These are phyloP conservation scores for Tretioscincus oriximinensis DNA, from an alignment of 2,113 vertebrate species.

Conservation along the genomic window DNA sequence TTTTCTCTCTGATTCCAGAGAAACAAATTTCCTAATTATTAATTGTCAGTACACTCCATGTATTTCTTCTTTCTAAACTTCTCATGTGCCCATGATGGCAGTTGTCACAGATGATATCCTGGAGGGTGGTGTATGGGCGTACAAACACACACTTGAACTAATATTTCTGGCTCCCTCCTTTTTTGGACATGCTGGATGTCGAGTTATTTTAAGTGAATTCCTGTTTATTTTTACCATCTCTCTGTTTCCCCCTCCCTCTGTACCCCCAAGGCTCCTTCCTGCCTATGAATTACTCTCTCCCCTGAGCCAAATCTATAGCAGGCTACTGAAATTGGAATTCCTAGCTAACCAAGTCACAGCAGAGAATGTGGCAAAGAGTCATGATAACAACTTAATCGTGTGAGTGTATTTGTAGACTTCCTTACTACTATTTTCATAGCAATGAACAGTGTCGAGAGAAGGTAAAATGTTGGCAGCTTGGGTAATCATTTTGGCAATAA, in stretches of 20 bases:
- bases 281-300: background rate
- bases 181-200: conserved; percentile 58
- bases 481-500: background rate
- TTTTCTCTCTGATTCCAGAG: no score
- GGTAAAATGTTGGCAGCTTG: background rate
- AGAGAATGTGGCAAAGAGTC: background rate
- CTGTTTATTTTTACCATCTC: conserved; percentile 69
- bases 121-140: background rate
- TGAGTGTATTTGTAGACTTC: background rate
- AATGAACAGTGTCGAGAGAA: background rate
- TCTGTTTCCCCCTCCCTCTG: background rate
- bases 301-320: background rate
- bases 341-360: background rate
- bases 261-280: conserved; percentile 15
- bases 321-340: background rate
- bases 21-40: no score
- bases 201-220: conserved; percentile 68
- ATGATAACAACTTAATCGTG: rapidly evolving
- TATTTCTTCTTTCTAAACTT: background rate
- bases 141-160: background rate
- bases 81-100: background rate
- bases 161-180: conserved; percentile 48
- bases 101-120: background rate
- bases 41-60: background rate
- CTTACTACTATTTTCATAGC: background rate